phyloP scores from a whole-genome alignment of 2,113 vertebrate species.

The Speoplatyrhinus poulsoni region DNA sequence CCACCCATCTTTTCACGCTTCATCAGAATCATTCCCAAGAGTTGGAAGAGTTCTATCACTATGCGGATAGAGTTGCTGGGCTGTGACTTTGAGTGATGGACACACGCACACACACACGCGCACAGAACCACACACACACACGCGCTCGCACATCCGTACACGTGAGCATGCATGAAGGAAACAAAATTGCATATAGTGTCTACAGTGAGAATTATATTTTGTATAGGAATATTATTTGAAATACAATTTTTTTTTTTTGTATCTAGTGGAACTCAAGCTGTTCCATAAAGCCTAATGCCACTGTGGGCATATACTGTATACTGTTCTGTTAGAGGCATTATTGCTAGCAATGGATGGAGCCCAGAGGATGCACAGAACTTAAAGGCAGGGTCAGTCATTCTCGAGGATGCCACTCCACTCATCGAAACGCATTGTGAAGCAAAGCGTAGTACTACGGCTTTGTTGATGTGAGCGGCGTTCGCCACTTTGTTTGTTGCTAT shows the following conservation, averaged over 20 bases:
- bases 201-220: not conserved
- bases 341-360: slow-evolving; percentile 1
- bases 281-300: not conserved
- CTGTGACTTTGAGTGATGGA: slow-evolving; percentile 81
- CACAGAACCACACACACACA: slow-evolving; percentile 2
- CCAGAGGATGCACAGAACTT: not conserved
- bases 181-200: not conserved
- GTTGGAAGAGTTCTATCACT: slow-evolving; percentile 83
- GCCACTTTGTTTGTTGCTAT: too few species aligned
- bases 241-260: not conserved
- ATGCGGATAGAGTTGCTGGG: slow-evolving; percentile 92
- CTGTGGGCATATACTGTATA: not conserved
- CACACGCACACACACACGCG: not conserved
- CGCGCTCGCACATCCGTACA: not conserved
- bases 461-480: too few species aligned
- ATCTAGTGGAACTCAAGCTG: too few species aligned
- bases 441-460: too few species aligned
- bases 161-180: not conserved
- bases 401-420: too few species aligned
- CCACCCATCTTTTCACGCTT: slow-evolving; percentile 90
- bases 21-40: slow-evolving; percentile 85
- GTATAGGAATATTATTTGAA: not conserved
- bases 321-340: not conserved
- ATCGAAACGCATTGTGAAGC: too few species aligned
- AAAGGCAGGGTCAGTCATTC: too few species aligned